Evolutionary conservation across 2,797 vertebrate genomes (phyloP).

Genomic region (Columba guinea): DNA sequence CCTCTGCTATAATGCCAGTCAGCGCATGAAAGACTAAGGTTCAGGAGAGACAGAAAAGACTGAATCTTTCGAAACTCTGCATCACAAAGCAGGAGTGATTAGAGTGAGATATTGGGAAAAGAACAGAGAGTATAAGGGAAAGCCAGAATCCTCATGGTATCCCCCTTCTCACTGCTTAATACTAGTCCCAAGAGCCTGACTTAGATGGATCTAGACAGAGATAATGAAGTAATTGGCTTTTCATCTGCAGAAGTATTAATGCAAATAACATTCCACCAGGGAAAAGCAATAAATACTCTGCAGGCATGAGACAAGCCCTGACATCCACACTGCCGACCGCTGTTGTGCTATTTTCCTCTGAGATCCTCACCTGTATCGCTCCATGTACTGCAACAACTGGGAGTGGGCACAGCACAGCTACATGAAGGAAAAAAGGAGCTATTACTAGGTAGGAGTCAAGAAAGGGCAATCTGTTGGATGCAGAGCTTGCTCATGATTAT

Average conservation of each 20-base stretch:
- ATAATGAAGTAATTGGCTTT: constrained; percentile 9
- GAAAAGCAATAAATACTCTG: background rate
- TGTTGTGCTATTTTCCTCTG: background rate
- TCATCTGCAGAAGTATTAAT: background rate
- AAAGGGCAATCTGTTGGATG: background rate
- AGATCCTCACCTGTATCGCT: constrained; percentile 87
- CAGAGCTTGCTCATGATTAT: background rate
- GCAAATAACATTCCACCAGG: background rate
- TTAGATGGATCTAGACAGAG: background rate
- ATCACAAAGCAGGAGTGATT: background rate
- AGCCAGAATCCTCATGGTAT: background rate
- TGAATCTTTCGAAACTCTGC: background rate
- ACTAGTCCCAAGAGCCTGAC: background rate
- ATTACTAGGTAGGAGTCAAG: background rate
- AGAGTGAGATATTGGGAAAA: background rate
- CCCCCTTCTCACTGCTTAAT: background rate
- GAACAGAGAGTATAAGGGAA: background rate
- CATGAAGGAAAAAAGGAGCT: background rate
- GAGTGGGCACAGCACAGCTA: constrained; percentile 94
- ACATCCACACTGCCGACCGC: background rate
- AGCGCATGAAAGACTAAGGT: background rate
- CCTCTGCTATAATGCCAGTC: background rate
- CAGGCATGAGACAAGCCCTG: background rate
- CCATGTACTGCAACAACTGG: constrained; percentile 91
- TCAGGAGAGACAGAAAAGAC: background rate